Percentiles rank a stretch among this genome's conserved stretches.
These are phyloP conservation scores for Nymphalis polychloros DNA, from an alignment of 2,888 invertebrate genomes.

Conservation along the genomic window DNA sequence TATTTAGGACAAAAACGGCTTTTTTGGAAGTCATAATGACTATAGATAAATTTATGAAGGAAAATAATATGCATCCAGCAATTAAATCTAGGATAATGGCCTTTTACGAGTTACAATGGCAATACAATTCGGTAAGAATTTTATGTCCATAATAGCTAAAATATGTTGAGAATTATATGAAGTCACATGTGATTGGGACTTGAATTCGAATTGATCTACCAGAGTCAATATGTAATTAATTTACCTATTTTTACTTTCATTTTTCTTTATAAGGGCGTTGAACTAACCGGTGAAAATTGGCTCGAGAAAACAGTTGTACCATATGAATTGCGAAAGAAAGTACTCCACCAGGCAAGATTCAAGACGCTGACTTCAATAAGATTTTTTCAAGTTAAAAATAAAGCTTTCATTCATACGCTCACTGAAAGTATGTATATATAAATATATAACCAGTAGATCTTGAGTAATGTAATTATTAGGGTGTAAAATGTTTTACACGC, in stretches of 20 bases:
- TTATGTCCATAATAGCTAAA: background rate
- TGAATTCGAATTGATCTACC: no score
- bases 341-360: constrained; percentile 74
- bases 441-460: constrained; percentile 28
- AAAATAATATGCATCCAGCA: constrained; percentile 71
- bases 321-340: constrained; percentile 70
- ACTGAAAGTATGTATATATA: constrained; percentile 64
- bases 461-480: constrained; percentile 36
- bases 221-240: no score
- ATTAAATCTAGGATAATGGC: constrained; percentile 75
- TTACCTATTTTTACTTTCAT: no score
- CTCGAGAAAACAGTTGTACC: constrained; percentile 70
- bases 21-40: constrained; percentile 76
- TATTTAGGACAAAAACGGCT: constrained; percentile 68
- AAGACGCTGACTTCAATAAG: constrained; percentile 71
- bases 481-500: constrained; percentile 40
- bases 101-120: constrained; percentile 79
- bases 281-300: constrained; percentile 73
- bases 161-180: no score
- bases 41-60: constrained; percentile 75
- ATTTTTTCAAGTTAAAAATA: constrained; percentile 77
- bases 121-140: constrained; percentile 70
- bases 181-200: no score
- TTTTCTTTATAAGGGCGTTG: constrained; percentile 59
- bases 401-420: constrained; percentile 73